Conservation (phyloP, 2,113 vertebrate species). For the Poecile atricapillus region DNA sequence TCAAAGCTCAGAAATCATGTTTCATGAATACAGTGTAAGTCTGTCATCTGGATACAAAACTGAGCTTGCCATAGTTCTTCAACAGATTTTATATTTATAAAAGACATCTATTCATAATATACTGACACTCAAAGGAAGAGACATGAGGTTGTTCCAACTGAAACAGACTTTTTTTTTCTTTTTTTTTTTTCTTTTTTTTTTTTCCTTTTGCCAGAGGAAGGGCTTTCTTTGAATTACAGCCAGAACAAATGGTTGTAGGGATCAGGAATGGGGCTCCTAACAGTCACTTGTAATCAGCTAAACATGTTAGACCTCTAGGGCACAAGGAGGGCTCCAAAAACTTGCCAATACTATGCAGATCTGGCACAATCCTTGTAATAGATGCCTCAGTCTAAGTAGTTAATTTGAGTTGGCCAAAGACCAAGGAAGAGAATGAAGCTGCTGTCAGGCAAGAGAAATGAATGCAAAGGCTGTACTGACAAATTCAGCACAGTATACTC, state of each 20-base stretch:
- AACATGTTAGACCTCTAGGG: neutral
- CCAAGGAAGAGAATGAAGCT: conserved; percentile 4
- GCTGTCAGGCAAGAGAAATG: neutral
- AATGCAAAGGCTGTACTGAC: neutral
- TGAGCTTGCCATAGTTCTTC: neutral
- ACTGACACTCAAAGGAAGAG: neutral
- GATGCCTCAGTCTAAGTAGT: neutral
- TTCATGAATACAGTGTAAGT: neutral
- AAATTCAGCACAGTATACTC: neutral
- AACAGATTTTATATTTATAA: neutral
- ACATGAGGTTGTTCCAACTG: neutral
- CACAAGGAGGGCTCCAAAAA: neutral
- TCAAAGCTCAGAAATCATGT: conserved; percentile 2
- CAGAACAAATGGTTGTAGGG: neutral
- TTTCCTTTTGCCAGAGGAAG: neutral
- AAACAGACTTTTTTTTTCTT: neutral
- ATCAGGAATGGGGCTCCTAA: neutral
- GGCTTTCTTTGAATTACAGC: neutral
- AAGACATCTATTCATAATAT: conserved; percentile 6
- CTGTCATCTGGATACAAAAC: neutral
- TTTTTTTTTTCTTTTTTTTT: neutral
- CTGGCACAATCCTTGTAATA: neutral
- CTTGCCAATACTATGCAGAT: neutral
- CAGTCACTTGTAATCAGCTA: neutral
- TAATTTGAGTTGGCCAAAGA: conserved; percentile 9